Evolutionary conservation across 2,888 invertebrate genomes (phyloP), one percentile per base, ranked within the genome.

Genomic region (Andrena dorsata): DNA sequence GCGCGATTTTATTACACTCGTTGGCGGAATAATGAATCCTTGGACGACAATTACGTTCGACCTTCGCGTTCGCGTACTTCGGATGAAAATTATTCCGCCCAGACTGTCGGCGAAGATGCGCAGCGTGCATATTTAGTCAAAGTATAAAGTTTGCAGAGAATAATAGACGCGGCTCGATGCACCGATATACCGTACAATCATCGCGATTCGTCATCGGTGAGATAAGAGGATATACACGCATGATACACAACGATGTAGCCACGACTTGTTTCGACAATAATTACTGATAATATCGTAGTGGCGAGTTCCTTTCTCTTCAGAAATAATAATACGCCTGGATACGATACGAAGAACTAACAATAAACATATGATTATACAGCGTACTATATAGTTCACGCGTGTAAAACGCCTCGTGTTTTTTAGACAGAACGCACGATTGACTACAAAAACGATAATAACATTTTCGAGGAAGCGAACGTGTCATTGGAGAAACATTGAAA

Each of bases 171-270:
- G 1, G 6, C n/a, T 49, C 41, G 71, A 65, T 51, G 47, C 68
- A 30, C 8, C 30, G n/a, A 23, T 58, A n/a, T n/a, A 32, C 32
- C 20, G 58, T 61, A 20, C 47, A 73, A 71, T 83, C 75, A 65
- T 76, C 26, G 41, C 23, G 64, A 81, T 81, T 84, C 71, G 81
- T 85, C 72, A 85, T 72, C 69, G 81, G 20, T 28, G 51, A 81
- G 71, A 75, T 71, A 85, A 64, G 74, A 74, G 53, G 23, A 30
- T 69, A 70, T 20, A 74, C 49, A 0, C 26, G 26, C 23, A n/a
- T 47, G 65, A 51, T 58, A n/a, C 23, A 16, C 28, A 30, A 23
- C 1, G 53, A 68, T 61, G 26, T 26, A 10, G 20, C 61, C 63
- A 64, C 30, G 23, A 4, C n/a, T n/a, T 68, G n/a, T 30, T 30